Percentiles rank a stretch among this genome's conserved stretches.
These are phyloP conservation scores for Sinosuthora webbiana DNA, from an alignment of 2,113 vertebrate species.

Conservation along the genomic window DNA sequence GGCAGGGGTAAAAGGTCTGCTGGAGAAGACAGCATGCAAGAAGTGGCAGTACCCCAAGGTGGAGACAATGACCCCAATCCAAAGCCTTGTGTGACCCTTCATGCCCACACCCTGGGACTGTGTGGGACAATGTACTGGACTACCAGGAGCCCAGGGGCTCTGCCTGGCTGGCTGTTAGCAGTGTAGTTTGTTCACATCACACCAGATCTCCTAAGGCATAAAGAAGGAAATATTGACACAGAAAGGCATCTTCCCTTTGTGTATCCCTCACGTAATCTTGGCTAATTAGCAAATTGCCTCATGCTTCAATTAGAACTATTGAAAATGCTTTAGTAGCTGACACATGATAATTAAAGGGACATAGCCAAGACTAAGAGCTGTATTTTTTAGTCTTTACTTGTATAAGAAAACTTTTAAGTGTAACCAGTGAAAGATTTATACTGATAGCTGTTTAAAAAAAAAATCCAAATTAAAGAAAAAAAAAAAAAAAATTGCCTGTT, in stretches of 20 bases:
- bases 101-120: not conserved
- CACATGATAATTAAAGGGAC: conserved; percentile 37
- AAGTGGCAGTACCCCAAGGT: accelerated
- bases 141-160: not conserved
- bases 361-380: not conserved
- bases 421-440: not conserved
- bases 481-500: not conserved
- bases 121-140: not conserved
- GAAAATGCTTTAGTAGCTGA: conserved; percentile 43
- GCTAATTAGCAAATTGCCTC: conserved; percentile 56
- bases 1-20: accelerated
- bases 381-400: not conserved
- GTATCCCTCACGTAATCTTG: conserved; percentile 17
- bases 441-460: not conserved
- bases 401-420: not conserved
- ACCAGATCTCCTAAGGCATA: not conserved
- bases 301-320: conserved; percentile 51
- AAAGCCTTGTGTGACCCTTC: not conserved
- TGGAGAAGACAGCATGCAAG: not conserved
- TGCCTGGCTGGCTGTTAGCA: not conserved
- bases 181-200: not conserved
- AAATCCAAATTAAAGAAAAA: not conserved
- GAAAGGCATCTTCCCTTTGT: conserved; percentile 24
- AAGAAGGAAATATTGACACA: conserved; percentile 27
- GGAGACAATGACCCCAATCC: not conserved